Evolutionary conservation across 2,888 invertebrate genomes (phyloP).

Genomic region (Argyresthia goedartella): DNA sequence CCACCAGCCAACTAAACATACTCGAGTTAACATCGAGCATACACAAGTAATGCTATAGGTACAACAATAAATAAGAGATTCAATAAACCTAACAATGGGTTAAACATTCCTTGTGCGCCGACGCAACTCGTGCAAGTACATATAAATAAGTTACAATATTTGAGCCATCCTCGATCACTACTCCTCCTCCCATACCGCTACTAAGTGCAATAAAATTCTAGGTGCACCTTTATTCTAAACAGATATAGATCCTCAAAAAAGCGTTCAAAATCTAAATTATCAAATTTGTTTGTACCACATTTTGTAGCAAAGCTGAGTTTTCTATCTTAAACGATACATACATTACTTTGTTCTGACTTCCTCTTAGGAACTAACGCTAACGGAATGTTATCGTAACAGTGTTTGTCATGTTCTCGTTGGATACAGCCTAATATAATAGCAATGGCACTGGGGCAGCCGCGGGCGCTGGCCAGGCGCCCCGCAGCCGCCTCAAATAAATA

Average conservation of each 20-base stretch:
- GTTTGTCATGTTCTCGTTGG: constrained; percentile 32
- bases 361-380: constrained; percentile 32
- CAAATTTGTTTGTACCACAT: constrained; percentile 60
- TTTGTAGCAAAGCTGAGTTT: constrained; percentile 16
- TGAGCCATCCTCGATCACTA: constrained; percentile 24
- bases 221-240: constrained; percentile 44
- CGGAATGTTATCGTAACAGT: constrained; percentile 6
- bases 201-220: constrained; percentile 39
- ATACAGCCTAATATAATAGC: constrained; percentile 36
- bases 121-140: constrained; percentile 11
- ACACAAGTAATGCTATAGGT: too few relatives aligned
- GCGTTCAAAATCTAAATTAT: constrained; percentile 34
- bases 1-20: too few relatives aligned
- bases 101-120: neutral
- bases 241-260: constrained; percentile 36
- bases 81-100: too few relatives aligned
- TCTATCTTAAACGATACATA: constrained; percentile 1
- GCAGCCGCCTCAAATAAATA: constrained; percentile 59
- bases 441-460: constrained; percentile 33
- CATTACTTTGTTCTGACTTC: constrained; percentile 18
- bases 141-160: constrained; percentile 23
- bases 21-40: too few relatives aligned
- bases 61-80: too few relatives aligned
- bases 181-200: constrained; percentile 19
- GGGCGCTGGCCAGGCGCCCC: constrained; percentile 39